phyloP scores from a whole-genome alignment of 2,888 invertebrate genomes.

The Drosophila mettleri region DNA sequence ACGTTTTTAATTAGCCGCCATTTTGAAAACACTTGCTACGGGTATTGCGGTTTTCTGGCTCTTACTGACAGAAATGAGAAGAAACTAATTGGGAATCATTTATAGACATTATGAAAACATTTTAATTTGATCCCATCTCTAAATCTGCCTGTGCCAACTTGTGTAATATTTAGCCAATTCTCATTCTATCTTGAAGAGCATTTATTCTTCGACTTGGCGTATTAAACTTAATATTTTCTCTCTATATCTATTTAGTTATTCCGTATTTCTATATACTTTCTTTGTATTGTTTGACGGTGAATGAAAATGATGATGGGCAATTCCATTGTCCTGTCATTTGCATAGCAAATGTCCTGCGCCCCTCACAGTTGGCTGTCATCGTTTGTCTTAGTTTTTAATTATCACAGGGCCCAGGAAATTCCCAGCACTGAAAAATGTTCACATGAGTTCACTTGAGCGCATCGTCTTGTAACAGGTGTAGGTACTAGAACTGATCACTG shows the following conservation, averaged over 20 bases:
- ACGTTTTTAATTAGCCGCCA: constrained; percentile 82
- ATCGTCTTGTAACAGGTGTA: constrained; percentile 42
- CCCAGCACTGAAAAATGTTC: constrained; percentile 66
- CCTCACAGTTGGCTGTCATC: constrained; percentile 53
- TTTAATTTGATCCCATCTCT: no score
- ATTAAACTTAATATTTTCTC: not conserved
- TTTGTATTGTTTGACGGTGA: constrained; percentile 47
- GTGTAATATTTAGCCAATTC: no score
- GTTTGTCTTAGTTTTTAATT: constrained; percentile 80
- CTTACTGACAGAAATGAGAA: not conserved
- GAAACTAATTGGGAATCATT: not conserved
- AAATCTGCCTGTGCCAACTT: not conserved
- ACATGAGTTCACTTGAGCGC: constrained; percentile 82
- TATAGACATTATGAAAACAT: no score
- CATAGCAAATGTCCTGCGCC: constrained; percentile 78
- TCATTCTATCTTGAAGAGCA: constrained; percentile 7
- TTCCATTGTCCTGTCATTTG: constrained; percentile 83
- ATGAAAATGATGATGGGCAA: constrained; percentile 67
- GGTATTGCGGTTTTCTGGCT: constrained; percentile 10
- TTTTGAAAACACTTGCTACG: constrained; percentile 36
- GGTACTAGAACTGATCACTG: not conserved
- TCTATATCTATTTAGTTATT: constrained; percentile 35
- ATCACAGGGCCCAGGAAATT: constrained; percentile 59
- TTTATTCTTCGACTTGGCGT: not conserved
- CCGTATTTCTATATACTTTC: constrained; percentile 40